A percentile compares a stretch with the other conserved stretches of the same genome.
These are phyloP conservation scores for Neolamprologus toae DNA, from an alignment of 2,113 vertebrate species.

Conservation along the genomic window DNA sequence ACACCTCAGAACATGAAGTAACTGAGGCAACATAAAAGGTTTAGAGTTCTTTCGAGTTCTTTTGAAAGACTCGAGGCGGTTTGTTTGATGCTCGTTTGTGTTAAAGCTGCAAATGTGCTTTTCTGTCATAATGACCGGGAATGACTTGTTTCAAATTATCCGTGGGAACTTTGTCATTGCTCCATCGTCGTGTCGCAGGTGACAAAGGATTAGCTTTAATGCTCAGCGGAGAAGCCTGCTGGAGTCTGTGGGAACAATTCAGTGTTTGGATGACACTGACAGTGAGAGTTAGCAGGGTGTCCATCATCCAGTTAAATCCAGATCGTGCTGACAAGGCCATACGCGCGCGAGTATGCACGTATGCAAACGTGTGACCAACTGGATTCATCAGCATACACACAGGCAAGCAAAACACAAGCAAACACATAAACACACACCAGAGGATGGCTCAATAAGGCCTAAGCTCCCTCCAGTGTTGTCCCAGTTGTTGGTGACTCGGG, in stretches of 20 bases:
- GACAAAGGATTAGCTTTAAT: slow-evolving; percentile 32
- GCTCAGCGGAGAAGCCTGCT: slow-evolving; percentile 49
- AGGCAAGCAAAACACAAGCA: slow-evolving; percentile 27
- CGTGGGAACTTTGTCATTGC: slow-evolving; percentile 36
- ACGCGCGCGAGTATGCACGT: not conserved
- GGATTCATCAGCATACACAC: not conserved
- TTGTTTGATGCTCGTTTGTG: not conserved
- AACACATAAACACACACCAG: slow-evolving; percentile 14
- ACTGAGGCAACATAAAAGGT: not conserved
- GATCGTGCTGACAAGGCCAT: slow-evolving; percentile 25
- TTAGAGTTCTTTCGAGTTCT: not conserved
- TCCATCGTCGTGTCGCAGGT: slow-evolving; percentile 43
- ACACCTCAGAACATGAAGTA: not conserved
- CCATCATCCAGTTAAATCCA: slow-evolving; percentile 47
- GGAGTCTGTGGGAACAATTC: slow-evolving; percentile 65
- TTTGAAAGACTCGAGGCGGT: not conserved
- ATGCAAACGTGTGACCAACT: not conserved
- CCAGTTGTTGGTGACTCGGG: slow-evolving; percentile 52
- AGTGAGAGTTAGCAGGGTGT: slow-evolving; percentile 27
- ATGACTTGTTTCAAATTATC: slow-evolving; percentile 18
- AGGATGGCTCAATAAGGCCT: not conserved
- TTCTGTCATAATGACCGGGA: slow-evolving; percentile 24
- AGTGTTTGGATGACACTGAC: slow-evolving; percentile 44
- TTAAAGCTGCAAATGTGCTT: not conserved
- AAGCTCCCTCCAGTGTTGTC: slow-evolving; percentile 33